phyloP scores from a whole-genome alignment of 2,113 vertebrate genomes.

The Pseudorasbora parva region DNA sequence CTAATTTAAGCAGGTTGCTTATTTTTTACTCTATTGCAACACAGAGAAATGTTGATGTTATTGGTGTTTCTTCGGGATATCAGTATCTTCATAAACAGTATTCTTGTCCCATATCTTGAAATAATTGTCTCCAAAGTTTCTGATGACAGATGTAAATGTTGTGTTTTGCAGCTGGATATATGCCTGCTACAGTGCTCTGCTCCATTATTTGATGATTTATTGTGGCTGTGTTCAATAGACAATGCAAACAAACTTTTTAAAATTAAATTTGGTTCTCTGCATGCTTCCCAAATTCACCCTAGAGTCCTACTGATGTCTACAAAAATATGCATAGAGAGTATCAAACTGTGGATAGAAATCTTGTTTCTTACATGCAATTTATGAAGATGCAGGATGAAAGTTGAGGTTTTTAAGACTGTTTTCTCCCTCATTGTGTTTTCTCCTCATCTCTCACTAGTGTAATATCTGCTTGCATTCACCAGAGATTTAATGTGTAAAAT shows the following conservation, averaged over 20 bases:
- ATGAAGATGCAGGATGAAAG: neutral
- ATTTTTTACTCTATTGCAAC: no score
- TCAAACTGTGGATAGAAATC: neutral
- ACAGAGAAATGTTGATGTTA: neutral
- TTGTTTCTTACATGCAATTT: neutral
- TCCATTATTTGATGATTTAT: neutral
- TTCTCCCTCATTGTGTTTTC: constrained; percentile 11
- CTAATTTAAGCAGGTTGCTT: neutral
- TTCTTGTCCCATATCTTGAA: neutral
- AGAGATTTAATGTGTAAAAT: constrained; percentile 16
- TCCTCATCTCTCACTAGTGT: neutral
- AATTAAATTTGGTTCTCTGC: neutral
- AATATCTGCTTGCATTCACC: constrained; percentile 29
- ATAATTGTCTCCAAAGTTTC: neutral
- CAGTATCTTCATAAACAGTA: neutral
- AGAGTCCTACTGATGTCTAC: neutral
- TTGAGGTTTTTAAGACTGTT: neutral
- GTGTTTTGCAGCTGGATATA: neutral
- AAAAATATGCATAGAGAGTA: neutral
- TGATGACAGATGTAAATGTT: neutral
- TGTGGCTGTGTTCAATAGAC: neutral
- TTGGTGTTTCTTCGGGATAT: neutral
- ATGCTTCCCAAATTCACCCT: neutral
- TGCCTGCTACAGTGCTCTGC: neutral
- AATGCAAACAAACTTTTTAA: neutral